These are phyloP conservation scores for Timandra comae DNA, from an alignment of 2,888 invertebrate genomes.

Conservation along the genomic window DNA sequence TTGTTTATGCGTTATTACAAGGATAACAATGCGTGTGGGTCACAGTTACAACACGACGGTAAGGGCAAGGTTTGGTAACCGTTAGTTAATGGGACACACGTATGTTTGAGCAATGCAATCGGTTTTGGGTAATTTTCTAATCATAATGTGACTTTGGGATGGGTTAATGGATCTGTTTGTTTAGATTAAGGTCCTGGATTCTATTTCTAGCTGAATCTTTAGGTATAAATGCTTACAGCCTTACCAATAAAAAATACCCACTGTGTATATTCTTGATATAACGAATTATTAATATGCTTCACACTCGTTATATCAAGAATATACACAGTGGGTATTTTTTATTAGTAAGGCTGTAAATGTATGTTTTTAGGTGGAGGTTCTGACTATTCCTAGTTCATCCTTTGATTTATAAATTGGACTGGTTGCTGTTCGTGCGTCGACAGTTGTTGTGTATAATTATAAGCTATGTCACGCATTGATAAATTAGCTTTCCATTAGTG, in stretches of 20 bases:
- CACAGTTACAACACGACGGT: slow-evolving; percentile 13
- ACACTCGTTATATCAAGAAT: too few species aligned
- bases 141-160: background rate
- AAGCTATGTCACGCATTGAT: too few species aligned
- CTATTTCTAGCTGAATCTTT: background rate
- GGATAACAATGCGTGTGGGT: slow-evolving; percentile 17
- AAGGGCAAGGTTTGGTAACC: slow-evolving; percentile 18
- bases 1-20: background rate
- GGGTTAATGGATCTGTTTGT: background rate
- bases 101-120: slow-evolving; percentile 19
- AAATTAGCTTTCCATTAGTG: too few species aligned
- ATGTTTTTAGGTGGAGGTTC: background rate
- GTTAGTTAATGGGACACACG: slow-evolving; percentile 24
- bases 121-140: slow-evolving; percentile 7
- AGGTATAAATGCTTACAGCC: background rate
- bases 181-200: background rate
- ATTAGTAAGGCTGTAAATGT: too few species aligned
- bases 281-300: too few species aligned
- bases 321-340: too few species aligned
- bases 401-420: background rate
- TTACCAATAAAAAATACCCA: too few species aligned
- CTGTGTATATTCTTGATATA: too few species aligned
- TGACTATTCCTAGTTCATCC: background rate
- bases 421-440: too few species aligned
- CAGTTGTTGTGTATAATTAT: too few species aligned